Evolutionary conservation across 2,888 invertebrate species (phyloP), one percentile per base, ranked within the genome.

Genomic region (Chaitophorus viminalis): DNA sequence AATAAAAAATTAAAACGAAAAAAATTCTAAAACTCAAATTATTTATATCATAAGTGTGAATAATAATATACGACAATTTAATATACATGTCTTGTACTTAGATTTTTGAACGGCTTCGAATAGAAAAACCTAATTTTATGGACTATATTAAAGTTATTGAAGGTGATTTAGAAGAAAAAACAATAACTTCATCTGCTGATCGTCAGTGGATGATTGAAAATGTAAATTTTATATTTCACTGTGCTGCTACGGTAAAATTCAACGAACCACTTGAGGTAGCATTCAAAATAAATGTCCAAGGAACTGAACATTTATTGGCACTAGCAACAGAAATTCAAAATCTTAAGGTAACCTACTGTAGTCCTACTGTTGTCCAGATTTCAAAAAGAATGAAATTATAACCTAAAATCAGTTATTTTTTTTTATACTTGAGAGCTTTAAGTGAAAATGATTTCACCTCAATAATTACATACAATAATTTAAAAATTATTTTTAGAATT

Each of bases 171-270:
- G 94, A 95, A 0, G 93, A 94, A 89, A 94, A 95, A 0, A 93
- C 94, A 90, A 92, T 97, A 25, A 96, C 96, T 0, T 92, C 97
- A 9, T 94, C 94, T 0, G 92, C 92, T 17, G 95, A 96, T 90
- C 94, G 95, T 65, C 91, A 93, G 85, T 91, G 92, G 0, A 91
- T 98, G n/a, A 92, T 93, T 0, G 93, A 95, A 11, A 94, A 96
- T 90, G 94, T 97, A 0, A 93, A 97, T 90, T 93, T 99, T 83
- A 96, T 99, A 6, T 95, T 99, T 90, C 99, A 99, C 91, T 97
- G 96, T 0, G 99, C 99, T 0, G 99, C 99, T 8, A 97, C 98
- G 0, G 92, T 99, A 89, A 96, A 97, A 92, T 99, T 99, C 91
- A 95, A 96, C 90, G 85, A 85, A 36, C 52, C 78, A 25, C 96